Base-by-base conservation (phyloP, 1,140 invertebrate species). In the Drosophila novamexicana region DNA sequence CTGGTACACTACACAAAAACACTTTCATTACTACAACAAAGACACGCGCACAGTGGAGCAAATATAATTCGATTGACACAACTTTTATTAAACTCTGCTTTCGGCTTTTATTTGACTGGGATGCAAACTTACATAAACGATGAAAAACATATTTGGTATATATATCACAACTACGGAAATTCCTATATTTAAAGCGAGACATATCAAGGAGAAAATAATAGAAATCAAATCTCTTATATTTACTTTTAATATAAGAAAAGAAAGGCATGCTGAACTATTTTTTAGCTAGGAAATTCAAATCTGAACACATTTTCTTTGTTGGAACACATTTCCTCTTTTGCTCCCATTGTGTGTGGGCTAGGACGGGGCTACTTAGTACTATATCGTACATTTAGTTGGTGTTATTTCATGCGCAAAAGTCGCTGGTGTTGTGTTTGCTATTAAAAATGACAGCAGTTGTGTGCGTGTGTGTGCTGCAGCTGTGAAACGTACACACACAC, bases 351-450 rank as follows among this genome's bases (percentile, higher is more conserved):
- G 69, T 70, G 77, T 69, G 75, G 53, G 52, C 56, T 68, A 57
- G 63, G 59, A 63, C 67, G 54, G 10, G 67, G 75, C 82, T 85
- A 88, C 82, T 86, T 88, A 86, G 79, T 88, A 74, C 79, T 14
- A 75, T 57, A 70, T 75, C 67, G 67, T 69, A 64, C 66, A 70
- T 88, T 83, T 66, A 66, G 67, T 67, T 81, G 75, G 75, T 81
- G 86, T 89, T 88, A 88, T 88, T 88, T 88, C 84, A 88, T 88
- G 83, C 86, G 83, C 84, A 77, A 88, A 86, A 88, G 77, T 89
- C 84, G 83, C 84, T 79, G 83, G 83, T 88, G 83, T 88, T 88
- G 83, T 88, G 83, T 88, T 88, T 88, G 83, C 83, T 88, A 88
- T 88, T 88, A 88, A 88, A 88, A 88, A 88, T 83, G 83, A 88